These are phyloP conservation scores for Idaea aversata DNA, from an alignment of 2,888 invertebrate genomes.

Conservation along the genomic window DNA sequence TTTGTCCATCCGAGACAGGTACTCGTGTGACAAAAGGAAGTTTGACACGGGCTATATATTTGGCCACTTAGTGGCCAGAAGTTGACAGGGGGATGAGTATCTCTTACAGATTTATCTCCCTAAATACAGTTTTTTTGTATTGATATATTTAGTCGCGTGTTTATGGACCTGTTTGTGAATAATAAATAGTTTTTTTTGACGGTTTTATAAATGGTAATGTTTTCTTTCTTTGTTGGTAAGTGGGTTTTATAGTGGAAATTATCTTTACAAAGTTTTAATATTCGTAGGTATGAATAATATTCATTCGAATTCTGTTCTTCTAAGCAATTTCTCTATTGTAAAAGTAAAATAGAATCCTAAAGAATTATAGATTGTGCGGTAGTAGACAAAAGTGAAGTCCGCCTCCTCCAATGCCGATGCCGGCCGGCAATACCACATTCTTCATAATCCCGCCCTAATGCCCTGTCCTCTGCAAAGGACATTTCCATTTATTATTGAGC, in stretches of 20 bases:
- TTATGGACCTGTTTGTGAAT: conserved; percentile 52
- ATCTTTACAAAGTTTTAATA: neutral
- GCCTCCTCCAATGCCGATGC: conserved; percentile 35
- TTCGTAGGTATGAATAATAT: too few relatives aligned
- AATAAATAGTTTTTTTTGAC: conserved; percentile 37
- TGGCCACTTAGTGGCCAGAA: conserved; percentile 69
- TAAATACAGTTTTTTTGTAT: conserved; percentile 53
- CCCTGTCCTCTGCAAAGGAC: conserved; percentile 80
- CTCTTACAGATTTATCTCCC: conserved; percentile 69
- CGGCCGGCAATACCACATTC: conserved; percentile 60
- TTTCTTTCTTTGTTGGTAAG: neutral
- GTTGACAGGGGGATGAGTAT: conserved; percentile 47
- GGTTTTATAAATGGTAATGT: neutral
- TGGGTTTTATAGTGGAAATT: neutral
- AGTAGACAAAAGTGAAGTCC: neutral
- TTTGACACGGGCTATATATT: conserved; percentile 68
- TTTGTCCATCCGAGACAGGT: conserved; percentile 64
- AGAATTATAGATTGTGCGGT: neutral
- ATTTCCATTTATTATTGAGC: conserved; percentile 82
- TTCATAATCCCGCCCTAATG: conserved; percentile 80
- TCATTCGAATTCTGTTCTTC: neutral
- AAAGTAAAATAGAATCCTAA: neutral
- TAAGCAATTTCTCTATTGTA: neutral
- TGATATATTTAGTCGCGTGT: conserved; percentile 59
- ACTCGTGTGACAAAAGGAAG: conserved; percentile 54